These are phyloP conservation scores for Amphiura filiformis DNA, from an alignment of 35 echinoderm and acorn worm species.

Conservation along the genomic window DNA sequence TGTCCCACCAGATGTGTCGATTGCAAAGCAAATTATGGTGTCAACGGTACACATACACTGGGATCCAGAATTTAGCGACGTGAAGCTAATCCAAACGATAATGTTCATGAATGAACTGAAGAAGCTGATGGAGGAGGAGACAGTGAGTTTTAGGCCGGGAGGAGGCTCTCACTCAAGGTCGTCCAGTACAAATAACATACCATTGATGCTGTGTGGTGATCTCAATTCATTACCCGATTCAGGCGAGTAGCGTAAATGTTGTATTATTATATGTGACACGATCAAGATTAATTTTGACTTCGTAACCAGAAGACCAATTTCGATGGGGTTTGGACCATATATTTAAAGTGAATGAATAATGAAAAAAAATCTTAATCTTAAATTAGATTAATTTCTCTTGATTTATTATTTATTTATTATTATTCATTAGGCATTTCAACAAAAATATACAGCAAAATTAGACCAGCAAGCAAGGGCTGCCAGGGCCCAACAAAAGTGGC, in stretches of 20 bases:
- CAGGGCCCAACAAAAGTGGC: too few relatives aligned
- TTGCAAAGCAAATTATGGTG: constrained; percentile 68
- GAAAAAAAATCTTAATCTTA: too few relatives aligned
- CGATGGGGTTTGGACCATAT: too few relatives aligned
- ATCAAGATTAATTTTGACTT: too few relatives aligned
- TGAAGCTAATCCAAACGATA: constrained; percentile 97
- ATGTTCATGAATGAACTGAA: constrained; percentile 98
- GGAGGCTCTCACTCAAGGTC: background rate
- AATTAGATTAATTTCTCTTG: too few relatives aligned
- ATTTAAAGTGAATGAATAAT: too few relatives aligned
- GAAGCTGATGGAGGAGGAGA: constrained; percentile 85
- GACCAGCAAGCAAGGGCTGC: too few relatives aligned
- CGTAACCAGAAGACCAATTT: too few relatives aligned
- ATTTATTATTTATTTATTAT: too few relatives aligned
- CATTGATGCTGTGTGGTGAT: constrained; percentile 90
- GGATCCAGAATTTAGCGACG: constrained; percentile 92
- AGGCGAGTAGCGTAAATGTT: constrained; percentile 40
- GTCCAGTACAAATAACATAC: constrained; percentile 36
- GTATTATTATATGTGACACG: too few relatives aligned
- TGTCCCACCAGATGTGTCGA: constrained; percentile 38
- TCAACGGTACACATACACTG: constrained; percentile 98
- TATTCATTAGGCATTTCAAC: too few relatives aligned
- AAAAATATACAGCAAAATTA: too few relatives aligned
- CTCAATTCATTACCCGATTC: constrained; percentile 97
- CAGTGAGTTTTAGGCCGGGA: constrained; percentile 82